Evolutionary conservation across 1,140 invertebrate species (phyloP).

Genomic region (Psix sp.): DNA sequence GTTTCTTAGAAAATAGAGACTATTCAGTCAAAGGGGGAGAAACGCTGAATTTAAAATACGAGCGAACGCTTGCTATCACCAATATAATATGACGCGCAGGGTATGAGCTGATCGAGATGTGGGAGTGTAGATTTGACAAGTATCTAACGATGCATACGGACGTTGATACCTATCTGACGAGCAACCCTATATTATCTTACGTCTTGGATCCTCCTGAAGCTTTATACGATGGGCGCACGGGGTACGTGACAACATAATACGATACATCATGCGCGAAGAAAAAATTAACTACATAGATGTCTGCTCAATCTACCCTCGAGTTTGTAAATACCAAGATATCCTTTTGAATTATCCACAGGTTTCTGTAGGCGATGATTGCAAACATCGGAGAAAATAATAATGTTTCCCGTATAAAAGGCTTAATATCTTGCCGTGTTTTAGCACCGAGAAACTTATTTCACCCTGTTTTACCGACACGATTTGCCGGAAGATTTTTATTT

Average conservation of each 20-base stretch:
- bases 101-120: neutral
- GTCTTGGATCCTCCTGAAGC: constrained; percentile 21
- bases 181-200: neutral
- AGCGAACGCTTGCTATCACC: neutral
- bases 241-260: constrained; percentile 38
- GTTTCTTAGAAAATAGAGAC: constrained; percentile 10
- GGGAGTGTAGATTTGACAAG: constrained; percentile 2
- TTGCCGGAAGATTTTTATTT: constrained; percentile 63
- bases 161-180: constrained; percentile 3
- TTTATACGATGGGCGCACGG: constrained; percentile 46
- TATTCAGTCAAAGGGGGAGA: neutral
- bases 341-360: constrained; percentile 67
- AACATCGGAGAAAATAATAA: constrained; percentile 7
- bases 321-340: constrained; percentile 34
- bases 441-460: constrained; percentile 63
- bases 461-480: constrained; percentile 59
- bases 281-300: constrained; percentile 67
- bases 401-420: constrained; percentile 35
- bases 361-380: constrained; percentile 36
- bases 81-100: neutral
- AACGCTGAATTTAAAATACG: neutral
- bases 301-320: constrained; percentile 64
- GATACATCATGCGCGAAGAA: constrained; percentile 53
- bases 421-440: constrained; percentile 62
- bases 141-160: neutral